Base-by-base conservation (phyloP, 2,113 vertebrate species). In the Columba janthina region DNA sequence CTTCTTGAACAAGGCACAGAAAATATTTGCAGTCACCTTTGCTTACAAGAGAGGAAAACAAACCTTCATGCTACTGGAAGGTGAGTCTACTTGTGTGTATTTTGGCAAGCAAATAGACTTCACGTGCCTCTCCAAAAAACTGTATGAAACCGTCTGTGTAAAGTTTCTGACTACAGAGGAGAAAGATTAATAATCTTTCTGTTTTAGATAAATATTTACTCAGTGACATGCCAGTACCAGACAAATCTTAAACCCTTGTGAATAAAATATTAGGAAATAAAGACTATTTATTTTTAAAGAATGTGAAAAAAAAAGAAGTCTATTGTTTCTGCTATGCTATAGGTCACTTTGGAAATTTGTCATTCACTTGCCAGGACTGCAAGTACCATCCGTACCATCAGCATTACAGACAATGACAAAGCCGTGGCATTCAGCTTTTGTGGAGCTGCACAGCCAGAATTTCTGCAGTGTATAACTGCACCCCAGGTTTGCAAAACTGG, bases 191-290 rank as follows among this genome's bases (percentile, higher is more conserved):
- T 94, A 93, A 64, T 80, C 42, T 70, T 89, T 91, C 32, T 92
- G 16, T 88, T 24, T 66, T 80, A 44, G 50, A 71, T 71, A 93
- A 79, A 81, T 38, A 75, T 91, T 89, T 95, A 92, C 92, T 92
- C 89, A 79, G 44, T 79, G 66, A 53, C 28, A 81, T 73, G 38
- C 36, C 44, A 91, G 28, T 12, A 83, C 17, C 40, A 77, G 58
- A 77, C 75, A 92, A 90, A 85, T 57, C 79, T 81, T 64, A 21
- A 78, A 85, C 22, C 12, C 75, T 70, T 56, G 32, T 53, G 5
- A 90, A 56, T 28, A 69, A 73, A 88, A 65, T 74, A 79, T 34
- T 60, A 58, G 12, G 8, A 66, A 57, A 58, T 28, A 60, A 50
- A 67, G n/a, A 1, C 2, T 34, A 15, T 7, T 51, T 60, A 34